Base-by-base conservation (phyloP, 2,797 vertebrate genomes). In the Eospalax fontanierii region DNA sequence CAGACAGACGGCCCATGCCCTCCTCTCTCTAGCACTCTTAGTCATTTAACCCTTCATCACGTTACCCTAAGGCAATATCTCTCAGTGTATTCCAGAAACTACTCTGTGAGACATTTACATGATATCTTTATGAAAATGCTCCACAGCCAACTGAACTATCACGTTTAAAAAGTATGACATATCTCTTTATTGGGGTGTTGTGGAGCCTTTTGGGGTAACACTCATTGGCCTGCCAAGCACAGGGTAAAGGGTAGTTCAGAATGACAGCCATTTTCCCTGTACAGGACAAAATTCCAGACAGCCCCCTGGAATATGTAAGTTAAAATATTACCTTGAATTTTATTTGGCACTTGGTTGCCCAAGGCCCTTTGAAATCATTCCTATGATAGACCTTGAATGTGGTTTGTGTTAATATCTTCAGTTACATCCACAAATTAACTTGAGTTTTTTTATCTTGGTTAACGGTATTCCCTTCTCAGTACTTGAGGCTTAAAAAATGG, bases 41-140 rank as follows among this genome's bases (percentile, higher is more conserved):
- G 19, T 89, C 54, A 22, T 81, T 95, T 91, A 83, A 93, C 57
- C 82, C 68, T 90, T 96, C 74, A 95, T 84, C 26, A 89, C 59
- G 50, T 75, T 61, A 63, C 63, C 89, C 71, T 92, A 95, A 87
- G 80, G 71, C 82, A 75, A 9, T 74, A 68, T 84, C 93, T 95
- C 80, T 95, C 83, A 33, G 22, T 74, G 12, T 63, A 79, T 81
- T 92, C 73, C 71, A 65, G 78, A 88, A 61, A 92, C 59, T 75
- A 59, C 26, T 76, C 65, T 46, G 19, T 73, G 54, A 76, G 40
- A 93, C 12, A 79, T 82, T 91, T 82, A 75, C 4, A 28, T 54
- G 63, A 65, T 6, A 79, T 33, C 28, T 73, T 87, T 59, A 93
- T 65, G 78, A 73, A 86, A 89, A 82, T 35, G 2, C 15, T 68